Percentiles rank a stretch among this genome's conserved stretches.
Evolutionary conservation across 2,888 invertebrate species (phyloP).

Genomic region (Rotaria macrura): DNA sequence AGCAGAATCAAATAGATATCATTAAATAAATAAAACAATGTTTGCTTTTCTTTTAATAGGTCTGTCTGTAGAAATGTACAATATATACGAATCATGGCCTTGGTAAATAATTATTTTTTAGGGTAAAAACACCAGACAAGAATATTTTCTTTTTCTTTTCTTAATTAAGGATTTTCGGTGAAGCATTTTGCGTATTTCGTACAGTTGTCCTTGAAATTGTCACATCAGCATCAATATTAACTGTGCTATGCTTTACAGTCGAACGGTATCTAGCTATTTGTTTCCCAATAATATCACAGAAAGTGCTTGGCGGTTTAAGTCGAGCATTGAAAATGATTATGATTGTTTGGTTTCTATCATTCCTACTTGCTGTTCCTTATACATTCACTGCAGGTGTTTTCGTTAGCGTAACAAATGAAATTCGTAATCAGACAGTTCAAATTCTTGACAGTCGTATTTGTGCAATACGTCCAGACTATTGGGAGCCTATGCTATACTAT

Average conservation of each 20-base stretch:
- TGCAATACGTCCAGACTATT: constrained; percentile 40
- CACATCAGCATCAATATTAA: constrained; percentile 76
- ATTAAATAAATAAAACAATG: too few relatives aligned
- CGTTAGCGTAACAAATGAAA: background rate
- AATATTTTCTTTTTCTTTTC: background rate
- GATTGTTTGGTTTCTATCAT: constrained; percentile 65
- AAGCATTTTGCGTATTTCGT: constrained; percentile 49
- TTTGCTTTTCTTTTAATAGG: constrained; percentile 40
- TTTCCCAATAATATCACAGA: constrained; percentile 70
- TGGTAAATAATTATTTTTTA: constrained; percentile 35
- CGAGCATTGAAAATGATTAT: constrained; percentile 70
- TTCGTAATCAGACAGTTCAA: constrained; percentile 18
- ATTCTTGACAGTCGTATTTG: constrained; percentile 38
- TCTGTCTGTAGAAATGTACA: constrained; percentile 50
- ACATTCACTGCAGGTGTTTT: constrained; percentile 39
- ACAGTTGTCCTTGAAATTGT: constrained; percentile 55
- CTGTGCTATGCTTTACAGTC: constrained; percentile 79
- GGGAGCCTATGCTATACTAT: constrained; percentile 48
- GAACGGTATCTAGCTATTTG: constrained; percentile 80
- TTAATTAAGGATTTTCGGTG: constrained; percentile 44
- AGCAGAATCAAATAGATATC: too few relatives aligned
- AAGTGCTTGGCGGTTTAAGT: constrained; percentile 66
- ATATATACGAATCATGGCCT: constrained; percentile 52
- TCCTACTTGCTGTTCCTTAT: constrained; percentile 58
- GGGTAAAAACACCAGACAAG: background rate